Conservation (phyloP, 2,113 vertebrate genomes). For the Caretta caretta region DNA sequence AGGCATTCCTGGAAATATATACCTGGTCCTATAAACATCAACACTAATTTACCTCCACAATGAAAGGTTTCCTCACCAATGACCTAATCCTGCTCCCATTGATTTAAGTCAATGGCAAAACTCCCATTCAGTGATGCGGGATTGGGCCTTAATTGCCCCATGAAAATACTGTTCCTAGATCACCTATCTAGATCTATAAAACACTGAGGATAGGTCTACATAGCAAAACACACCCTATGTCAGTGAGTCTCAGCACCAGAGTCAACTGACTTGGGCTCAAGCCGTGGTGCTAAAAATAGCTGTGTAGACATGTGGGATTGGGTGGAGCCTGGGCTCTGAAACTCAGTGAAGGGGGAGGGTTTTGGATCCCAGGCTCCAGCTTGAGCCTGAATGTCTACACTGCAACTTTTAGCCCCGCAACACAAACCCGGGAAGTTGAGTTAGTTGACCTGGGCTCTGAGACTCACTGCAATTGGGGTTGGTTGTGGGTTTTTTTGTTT, state of each 20-base stretch:
- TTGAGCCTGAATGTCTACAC: not conserved
- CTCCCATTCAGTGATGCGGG: rapidly evolving
- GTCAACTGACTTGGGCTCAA: not conserved
- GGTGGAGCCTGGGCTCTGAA: not conserved
- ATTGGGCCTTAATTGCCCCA: not conserved
- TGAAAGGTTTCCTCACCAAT: not conserved
- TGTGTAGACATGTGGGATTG: not conserved
- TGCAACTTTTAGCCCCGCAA: not conserved
- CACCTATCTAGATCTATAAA: not conserved
- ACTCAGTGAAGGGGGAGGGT: not conserved
- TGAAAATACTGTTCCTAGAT: not conserved
- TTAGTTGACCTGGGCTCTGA: not conserved
- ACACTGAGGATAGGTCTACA: not conserved
- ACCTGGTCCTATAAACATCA: not conserved
- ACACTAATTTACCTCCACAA: not conserved
- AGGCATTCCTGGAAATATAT: not conserved
- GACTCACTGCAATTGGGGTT: not conserved
- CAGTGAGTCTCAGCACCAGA: not conserved
- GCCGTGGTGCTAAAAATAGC: not conserved
- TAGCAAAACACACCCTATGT: not conserved
- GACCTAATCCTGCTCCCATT: not conserved
- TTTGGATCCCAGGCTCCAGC: not conserved
- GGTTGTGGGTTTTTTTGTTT: not conserved
- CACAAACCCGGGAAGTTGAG: not conserved
- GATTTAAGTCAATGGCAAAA: not conserved